Base-by-base conservation (phyloP, 53 echinoderm and acorn worm genomes). In the Holothuria leucospilota region DNA sequence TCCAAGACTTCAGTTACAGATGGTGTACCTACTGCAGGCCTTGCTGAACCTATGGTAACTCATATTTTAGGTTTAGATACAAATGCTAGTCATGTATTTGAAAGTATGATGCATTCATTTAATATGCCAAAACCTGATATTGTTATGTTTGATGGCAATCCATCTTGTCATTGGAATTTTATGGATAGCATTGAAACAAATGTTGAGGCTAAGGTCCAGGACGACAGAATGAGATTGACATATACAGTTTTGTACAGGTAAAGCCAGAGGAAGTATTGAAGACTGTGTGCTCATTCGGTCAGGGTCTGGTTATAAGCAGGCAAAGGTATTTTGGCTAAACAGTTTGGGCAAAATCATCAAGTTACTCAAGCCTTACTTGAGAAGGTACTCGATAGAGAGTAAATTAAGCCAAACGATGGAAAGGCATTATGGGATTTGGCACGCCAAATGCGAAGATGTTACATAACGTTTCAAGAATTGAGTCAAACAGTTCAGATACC, bases 81-180 rank as follows among this genome's bases (percentile, higher is more conserved):
- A 56, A 56, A 56, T 16, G 8, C 1, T 18, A 16, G 4, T 56
- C 8, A 56, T 56, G 56, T 18, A 56, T 56, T 56, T 56, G 56
- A 18, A 56, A 56, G 56, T 16, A 56, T 56, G 56, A 13, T 56
- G 18, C 56, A 56, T 16, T 56, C 56, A 56, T 16, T 92, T 40
- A 85, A 84, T 59, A 67, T 92, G 72, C 88, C 88, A 0, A 91
- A 91, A 68, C 91, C 84, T 24, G 91, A 91, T 21, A 77, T 91
- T 6, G 34, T 69, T 46, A 58, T n/a, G 10, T 88, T 92, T 59
- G 29, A 85, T 82, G 91, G 91, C 18, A 69, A 91, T 62, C 91
- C 91, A 26, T 25, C 49, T 14, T 30, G 82, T 13, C 87, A 71
- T 61, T 71, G 85, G 85, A 59, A 16, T 65, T 90, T 90, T 58